Conservation (phyloP, 2,888 invertebrate genomes). For the Eristalis arbustorum region DNA sequence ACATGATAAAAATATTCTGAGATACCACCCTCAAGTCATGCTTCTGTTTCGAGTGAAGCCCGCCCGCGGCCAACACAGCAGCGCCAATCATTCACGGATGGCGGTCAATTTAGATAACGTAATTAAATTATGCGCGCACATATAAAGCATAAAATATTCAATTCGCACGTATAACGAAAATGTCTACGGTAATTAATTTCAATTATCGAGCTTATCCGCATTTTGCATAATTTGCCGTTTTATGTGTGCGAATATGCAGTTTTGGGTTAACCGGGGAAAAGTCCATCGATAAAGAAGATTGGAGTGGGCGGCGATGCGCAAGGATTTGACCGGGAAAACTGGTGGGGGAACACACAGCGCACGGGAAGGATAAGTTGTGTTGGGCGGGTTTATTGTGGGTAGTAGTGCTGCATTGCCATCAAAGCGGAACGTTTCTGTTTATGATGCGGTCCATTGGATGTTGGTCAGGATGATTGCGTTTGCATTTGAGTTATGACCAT, state of each 20-base stretch:
- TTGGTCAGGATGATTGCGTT: slow-evolving; percentile 48
- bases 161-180: slow-evolving; percentile 68
- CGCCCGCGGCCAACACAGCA: not conserved
- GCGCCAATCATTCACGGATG: slow-evolving; percentile 56
- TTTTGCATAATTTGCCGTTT: slow-evolving; percentile 72
- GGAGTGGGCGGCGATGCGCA: not conserved
- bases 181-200: slow-evolving; percentile 73
- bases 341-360: not conserved
- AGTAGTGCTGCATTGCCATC: slow-evolving; percentile 18
- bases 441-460: slow-evolving; percentile 48
- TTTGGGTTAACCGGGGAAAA: slow-evolving; percentile 56
- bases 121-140: slow-evolving; percentile 72
- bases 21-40: slow-evolving; percentile 7
- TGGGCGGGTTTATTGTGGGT: not conserved
- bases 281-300: slow-evolving; percentile 45
- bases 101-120: slow-evolving; percentile 71
- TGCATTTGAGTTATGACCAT: slow-evolving; percentile 4
- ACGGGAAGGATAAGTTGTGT: not conserved
- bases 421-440: slow-evolving; percentile 35
- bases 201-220: slow-evolving; percentile 72
- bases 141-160: slow-evolving; percentile 70
- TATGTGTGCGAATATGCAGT: slow-evolving; percentile 57
- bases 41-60: not conserved
- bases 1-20: slow-evolving; percentile 29
- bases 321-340: not conserved